Evolutionary conservation across 1,140 invertebrate genomes (phyloP).

Genomic region (Geopemphigus sp.): DNA sequence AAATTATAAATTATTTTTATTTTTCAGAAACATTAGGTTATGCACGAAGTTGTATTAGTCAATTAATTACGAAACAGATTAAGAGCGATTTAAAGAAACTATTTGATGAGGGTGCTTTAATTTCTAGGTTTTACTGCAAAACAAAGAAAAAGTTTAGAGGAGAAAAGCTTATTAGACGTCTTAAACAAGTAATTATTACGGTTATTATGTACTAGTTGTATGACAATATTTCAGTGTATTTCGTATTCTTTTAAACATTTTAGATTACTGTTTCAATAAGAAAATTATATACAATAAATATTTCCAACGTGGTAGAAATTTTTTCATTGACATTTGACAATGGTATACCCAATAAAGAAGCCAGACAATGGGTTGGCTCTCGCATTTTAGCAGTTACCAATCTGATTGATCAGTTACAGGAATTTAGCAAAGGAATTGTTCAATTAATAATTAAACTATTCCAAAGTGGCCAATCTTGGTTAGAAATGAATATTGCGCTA

Average conservation of each 20-base stretch:
- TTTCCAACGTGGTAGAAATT: neutral
- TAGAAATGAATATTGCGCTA: conserved; percentile 40
- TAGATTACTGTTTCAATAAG: conserved; percentile 6
- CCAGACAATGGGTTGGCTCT: neutral
- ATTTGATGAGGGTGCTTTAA: conserved; percentile 34
- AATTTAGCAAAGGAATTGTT: conserved; percentile 22
- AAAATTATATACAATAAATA: conserved; percentile 26
- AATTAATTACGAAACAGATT: conserved; percentile 9
- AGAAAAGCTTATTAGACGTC: conserved; percentile 38
- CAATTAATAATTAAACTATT: conserved; percentile 22
- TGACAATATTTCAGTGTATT: neutral
- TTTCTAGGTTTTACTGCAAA: conserved; percentile 34
- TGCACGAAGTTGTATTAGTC: neutral
- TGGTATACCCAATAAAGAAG: conserved; percentile 22
- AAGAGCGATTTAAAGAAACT: conserved; percentile 1
- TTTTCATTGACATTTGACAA: conserved; percentile 16
- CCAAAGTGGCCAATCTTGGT: conserved; percentile 33
- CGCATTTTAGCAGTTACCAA: conserved; percentile 1
- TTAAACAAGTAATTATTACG: conserved; percentile 33
- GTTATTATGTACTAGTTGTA: neutral
- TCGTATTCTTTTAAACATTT: neutral
- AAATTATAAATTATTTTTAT: too few species aligned
- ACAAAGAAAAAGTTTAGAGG: conserved; percentile 38
- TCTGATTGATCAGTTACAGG: conserved; percentile 1
- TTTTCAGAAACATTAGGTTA: neutral